phyloP scores from a whole-genome alignment of 1,140 invertebrate species.

The Drosophila serrata region DNA sequence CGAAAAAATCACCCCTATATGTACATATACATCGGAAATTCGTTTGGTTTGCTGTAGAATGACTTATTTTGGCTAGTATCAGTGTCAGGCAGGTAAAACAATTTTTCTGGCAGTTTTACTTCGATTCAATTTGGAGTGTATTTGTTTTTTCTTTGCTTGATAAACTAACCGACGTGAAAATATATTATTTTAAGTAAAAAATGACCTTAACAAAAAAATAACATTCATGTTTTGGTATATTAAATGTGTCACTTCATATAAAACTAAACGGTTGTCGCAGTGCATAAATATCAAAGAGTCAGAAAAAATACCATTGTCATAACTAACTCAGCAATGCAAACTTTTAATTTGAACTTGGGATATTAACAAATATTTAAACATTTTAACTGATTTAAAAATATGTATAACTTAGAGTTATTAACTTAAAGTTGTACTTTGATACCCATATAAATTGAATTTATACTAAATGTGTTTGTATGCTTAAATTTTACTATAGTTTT shows the following conservation, averaged over 20 bases:
- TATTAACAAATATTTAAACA: not conserved
- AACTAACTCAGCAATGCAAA: not conserved
- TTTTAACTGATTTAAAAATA: not conserved
- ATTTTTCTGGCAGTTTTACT: constrained; percentile 25
- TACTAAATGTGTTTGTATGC: not conserved
- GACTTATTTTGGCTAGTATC: constrained; percentile 51
- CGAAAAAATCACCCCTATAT: constrained; percentile 43
- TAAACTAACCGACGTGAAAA: constrained; percentile 29
- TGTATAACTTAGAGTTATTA: not conserved
- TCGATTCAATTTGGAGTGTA: constrained; percentile 11
- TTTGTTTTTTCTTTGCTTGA: not conserved
- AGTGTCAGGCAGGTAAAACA: constrained; percentile 35
- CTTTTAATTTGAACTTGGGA: not conserved
- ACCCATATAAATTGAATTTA: constrained; percentile 15
- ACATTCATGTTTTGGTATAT: not conserved
- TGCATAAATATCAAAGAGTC: not conserved
- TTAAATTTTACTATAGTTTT: not conserved
- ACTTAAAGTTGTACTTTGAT: not conserved
- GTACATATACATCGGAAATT: constrained; percentile 44
- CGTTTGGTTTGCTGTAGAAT: constrained; percentile 38
- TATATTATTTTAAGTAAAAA: constrained; percentile 13
- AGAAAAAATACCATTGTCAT: not conserved
- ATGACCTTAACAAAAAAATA: constrained; percentile 5
- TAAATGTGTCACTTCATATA: not conserved
- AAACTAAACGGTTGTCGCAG: not conserved